Conservation (phyloP, 2,113 vertebrate genomes). For the Nyctibius bracteatus region DNA sequence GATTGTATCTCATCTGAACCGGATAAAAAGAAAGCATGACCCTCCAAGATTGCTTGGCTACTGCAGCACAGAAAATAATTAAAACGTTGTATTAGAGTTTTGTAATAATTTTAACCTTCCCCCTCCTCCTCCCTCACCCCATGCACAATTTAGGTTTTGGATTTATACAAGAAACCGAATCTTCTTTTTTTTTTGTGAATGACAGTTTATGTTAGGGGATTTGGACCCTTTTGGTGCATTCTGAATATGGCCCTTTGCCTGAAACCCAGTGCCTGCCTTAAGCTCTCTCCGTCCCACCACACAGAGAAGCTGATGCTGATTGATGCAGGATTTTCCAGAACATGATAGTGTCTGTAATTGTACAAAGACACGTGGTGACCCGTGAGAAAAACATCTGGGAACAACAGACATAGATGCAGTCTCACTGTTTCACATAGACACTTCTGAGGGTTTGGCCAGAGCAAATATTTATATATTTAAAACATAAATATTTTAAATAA, state of each 20-base stretch:
- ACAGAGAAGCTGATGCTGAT: not conserved
- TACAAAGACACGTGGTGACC: not conserved
- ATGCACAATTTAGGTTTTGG: not conserved
- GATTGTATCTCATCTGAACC: not conserved
- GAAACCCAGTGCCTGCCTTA: not conserved
- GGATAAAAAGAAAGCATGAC: not conserved
- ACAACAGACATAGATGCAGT: not conserved
- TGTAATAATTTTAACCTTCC: not conserved
- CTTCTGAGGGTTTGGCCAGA: not conserved
- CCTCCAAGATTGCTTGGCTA: not conserved
- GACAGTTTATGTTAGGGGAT: not conserved
- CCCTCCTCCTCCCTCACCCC: not conserved
- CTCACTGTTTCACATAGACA: not conserved
- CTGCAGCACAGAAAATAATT: not conserved
- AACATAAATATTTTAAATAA: not conserved
- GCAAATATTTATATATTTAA: not conserved
- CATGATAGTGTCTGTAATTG: not conserved
- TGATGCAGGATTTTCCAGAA: not conserved
- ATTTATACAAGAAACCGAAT: not conserved
- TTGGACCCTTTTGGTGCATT: not conserved
- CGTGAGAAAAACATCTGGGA: not conserved
- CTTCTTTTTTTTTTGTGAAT: not conserved
- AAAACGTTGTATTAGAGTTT: not conserved
- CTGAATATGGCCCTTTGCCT: not conserved
- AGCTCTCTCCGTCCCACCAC: not conserved